phyloP scores from a whole-genome alignment of 2,113 vertebrate genomes.

The Strix uralensis region DNA sequence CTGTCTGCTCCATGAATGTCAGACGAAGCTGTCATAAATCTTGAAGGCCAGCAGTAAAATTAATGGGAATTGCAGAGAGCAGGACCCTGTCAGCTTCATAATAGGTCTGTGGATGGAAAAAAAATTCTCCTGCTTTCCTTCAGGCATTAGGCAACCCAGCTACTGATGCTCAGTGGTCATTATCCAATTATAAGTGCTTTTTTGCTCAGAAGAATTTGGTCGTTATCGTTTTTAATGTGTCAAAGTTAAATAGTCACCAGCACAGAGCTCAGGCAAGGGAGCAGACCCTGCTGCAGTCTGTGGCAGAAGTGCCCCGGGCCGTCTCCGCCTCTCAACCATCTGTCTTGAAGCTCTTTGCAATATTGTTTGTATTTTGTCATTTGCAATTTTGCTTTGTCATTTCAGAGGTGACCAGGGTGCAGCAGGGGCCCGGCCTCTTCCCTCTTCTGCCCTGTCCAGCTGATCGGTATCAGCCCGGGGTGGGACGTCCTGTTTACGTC shows the following conservation, averaged over 20 bases:
- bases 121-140: constrained; percentile 26
- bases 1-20: constrained; percentile 39
- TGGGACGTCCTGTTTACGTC: constrained; percentile 42
- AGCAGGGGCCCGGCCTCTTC: not conserved
- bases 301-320: fast-evolving
- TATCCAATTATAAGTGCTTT: constrained; percentile 42
- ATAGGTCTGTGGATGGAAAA: constrained; percentile 30
- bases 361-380: fast-evolving
- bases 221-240: not conserved
- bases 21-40: constrained; percentile 64
- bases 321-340: not conserved
- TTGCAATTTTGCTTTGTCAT: not conserved
- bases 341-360: not conserved
- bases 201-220: constrained; percentile 6
- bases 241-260: not conserved
- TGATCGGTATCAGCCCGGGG: constrained; percentile 16
- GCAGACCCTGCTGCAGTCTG: not conserved
- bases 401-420: not conserved
- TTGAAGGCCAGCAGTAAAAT: constrained; percentile 53
- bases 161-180: constrained; percentile 20
- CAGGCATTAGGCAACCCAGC: constrained; percentile 1
- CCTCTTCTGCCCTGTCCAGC: not conserved
- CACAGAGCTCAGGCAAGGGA: not conserved
- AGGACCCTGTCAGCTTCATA: constrained; percentile 53
- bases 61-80: constrained; percentile 38